These are phyloP conservation scores for Pachydiplax longipennis DNA, from an alignment of 2,888 invertebrate species.

Conservation along the genomic window DNA sequence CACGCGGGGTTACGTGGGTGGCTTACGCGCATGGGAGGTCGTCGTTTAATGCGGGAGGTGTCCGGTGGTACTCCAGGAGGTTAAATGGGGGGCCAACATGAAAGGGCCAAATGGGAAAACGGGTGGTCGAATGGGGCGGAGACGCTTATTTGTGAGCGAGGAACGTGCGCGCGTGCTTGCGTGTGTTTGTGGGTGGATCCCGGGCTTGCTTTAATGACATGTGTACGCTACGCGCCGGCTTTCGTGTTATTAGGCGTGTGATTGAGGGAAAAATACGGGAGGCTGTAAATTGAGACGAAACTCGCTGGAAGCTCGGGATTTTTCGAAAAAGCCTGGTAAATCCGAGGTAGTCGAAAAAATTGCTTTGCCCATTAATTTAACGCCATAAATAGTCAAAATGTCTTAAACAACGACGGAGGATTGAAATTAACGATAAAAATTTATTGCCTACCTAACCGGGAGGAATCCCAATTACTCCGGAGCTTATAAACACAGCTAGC, in stretches of 20 bases:
- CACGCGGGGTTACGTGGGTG: background rate
- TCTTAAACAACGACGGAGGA: background rate
- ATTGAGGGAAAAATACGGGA: slow-evolving; percentile 2
- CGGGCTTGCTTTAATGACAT: background rate
- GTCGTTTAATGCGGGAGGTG: background rate
- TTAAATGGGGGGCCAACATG: background rate
- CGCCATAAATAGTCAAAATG: slow-evolving; percentile 36
- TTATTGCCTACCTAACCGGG: background rate
- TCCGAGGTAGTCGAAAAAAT: background rate
- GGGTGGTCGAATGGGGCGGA: slow-evolving; percentile 10
- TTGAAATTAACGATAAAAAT: background rate
- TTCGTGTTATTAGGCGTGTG: slow-evolving; percentile 31
- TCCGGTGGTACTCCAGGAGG: background rate
- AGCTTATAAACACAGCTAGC: background rate
- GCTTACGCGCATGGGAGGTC: slow-evolving; percentile 22
- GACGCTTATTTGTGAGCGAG: slow-evolving; percentile 13
- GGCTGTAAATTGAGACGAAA: slow-evolving; percentile 18
- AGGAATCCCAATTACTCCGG: background rate
- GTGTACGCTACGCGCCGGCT: slow-evolving; percentile 11
- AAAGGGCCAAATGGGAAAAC: background rate
- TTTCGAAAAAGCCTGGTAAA: background rate
- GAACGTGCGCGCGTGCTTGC: background rate
- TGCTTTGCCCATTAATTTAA: background rate
- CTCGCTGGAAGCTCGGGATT: background rate
- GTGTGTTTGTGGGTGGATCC: background rate